Base-by-base conservation (phyloP, 2,888 invertebrate species). In the Fissipunctia ypsillon region DNA sequence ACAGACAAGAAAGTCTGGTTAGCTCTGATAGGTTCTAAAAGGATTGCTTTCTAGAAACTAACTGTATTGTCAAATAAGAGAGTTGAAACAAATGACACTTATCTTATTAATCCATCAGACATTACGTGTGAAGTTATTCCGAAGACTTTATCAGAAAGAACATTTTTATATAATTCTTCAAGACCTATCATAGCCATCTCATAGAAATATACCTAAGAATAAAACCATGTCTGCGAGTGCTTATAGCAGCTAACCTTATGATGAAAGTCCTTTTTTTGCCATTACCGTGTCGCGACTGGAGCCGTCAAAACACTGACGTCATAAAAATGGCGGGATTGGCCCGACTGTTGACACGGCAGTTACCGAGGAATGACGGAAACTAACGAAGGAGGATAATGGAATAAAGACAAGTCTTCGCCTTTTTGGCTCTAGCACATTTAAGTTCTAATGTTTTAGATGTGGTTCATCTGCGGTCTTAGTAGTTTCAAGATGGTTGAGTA, bases 281-380 rank as follows among this genome's bases (percentile, higher is more conserved):
- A 35, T 73, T 73, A 69, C 63, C 48, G 22, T 52, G 52, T 31
- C 56, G 56, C 43, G 66, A n/a, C 74, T 28, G 22, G 22, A 57
- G 68, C 81, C 83, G 83, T 74, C 81, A 81, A 70, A 83, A 81
- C 80, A 79, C 5, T 52, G 73, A 78, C 69, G 80, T 66, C 69
- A 75, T 66, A 52, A 75, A 70, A 31, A 14, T 61, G 66, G 52
- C 72, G 64, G 19, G 45, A 52, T 28, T 69, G 31, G 22, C 31
- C 48, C 73, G 78, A 78, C 48, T 75, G 61, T 85, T 82, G 84
- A 82, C 84, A 79, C 83, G 83, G 77, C 75, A 38, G 59, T 59
- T 35, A 12, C 59, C 69, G 80, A 77, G 25, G 6, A 16, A n/a
- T 25, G 65, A 10, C 56, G 61, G 31, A 67, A 67, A 64, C 41